Evolutionary conservation across 1,140 invertebrate genomes (phyloP).

Genomic region (Zaprionus gabonicus): DNA sequence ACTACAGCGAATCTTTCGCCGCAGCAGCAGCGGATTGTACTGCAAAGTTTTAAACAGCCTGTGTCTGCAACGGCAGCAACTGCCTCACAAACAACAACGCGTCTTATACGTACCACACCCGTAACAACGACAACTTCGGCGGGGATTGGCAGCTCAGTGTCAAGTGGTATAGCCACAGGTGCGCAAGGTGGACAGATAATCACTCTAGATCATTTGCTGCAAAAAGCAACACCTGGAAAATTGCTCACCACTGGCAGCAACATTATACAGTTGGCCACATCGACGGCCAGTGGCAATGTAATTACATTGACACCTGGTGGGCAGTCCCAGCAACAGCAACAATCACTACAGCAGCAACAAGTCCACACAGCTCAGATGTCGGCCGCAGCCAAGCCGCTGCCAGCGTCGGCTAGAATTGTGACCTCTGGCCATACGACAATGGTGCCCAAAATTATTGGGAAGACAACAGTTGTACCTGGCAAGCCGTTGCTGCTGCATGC

Average conservation of each 20-base stretch:
- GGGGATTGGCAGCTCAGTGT: conserved; percentile 1
- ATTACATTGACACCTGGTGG: conserved; percentile 53
- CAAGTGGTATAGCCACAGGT: conserved; percentile 22
- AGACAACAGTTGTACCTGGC: conserved; percentile 84
- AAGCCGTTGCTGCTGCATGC: conserved; percentile 85
- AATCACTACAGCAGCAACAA: conserved; percentile 16
- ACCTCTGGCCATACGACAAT: conserved; percentile 33
- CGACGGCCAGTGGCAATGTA: conserved; percentile 48
- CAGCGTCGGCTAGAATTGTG: conserved; percentile 84
- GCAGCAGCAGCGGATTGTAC: conserved; percentile 84
- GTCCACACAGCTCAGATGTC: background rate
- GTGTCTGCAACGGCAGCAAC: conserved; percentile 11
- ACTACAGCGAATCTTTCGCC: conserved; percentile 77
- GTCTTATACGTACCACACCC: background rate
- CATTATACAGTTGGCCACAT: conserved; percentile 59
- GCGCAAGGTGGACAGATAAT: conserved; percentile 87
- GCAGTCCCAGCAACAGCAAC: conserved; percentile 6
- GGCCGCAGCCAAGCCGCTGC: conserved; percentile 46
- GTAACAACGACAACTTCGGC: conserved; percentile 7
- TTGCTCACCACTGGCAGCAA: conserved; percentile 47
- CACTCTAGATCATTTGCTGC: conserved; percentile 88
- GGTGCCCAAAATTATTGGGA: conserved; percentile 70
- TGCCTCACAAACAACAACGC: conserved; percentile 30
- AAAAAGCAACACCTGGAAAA: conserved; percentile 84
- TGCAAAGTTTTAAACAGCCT: conserved; percentile 83